Evolutionary conservation across 2,888 invertebrate genomes (phyloP), one percentile per base, ranked within the genome.

Genomic region (Carterocephalus palaemon): DNA sequence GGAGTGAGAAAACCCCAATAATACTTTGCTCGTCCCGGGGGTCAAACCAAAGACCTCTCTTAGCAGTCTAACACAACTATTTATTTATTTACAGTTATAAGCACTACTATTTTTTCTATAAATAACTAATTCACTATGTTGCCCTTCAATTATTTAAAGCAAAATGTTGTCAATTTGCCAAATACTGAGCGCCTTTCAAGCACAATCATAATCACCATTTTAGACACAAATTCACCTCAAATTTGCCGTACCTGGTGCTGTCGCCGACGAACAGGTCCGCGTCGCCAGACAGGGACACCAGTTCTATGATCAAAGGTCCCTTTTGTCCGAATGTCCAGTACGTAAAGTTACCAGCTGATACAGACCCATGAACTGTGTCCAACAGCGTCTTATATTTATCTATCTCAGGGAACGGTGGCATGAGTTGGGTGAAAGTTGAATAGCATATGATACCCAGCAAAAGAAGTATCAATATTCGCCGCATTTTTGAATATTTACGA

Each of bases 191-290:
- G n/a, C n/a, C n/a, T n/a, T n/a, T n/a, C n/a, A n/a, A n/a, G 1
- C 8, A 2, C 8, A 29, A 2, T 29, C 12, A 29, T 4, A 4
- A n/a, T 1, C 9, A 29, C 16, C 8, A 28, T 1, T 29, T 2
- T 24, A 24, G 3, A 2, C 2, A 24, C 9, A 24, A n/a, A n/a
- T n/a, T n/a, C n/a, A n/a, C n/a, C n/a, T 19, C 13, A 10, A 19
- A 8, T 4, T 2, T 2, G 12, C 17, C 24, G 8, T 36, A 84
- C 85, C 83, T 77, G 32, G 72, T 52, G 19, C 62, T 69, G 52
- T 85, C 83, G 1, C 84, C 71, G 0, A 86, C 75, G 38, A 83
- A 86, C 4, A 86, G 66, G 46, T 86, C 86, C 0, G 85, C 86
- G 43, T 86, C 86, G 2, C 86, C 86, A 0, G 67, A 52, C 19